Evolutionary conservation across 30 jellyfish, hydroid and myxozoan species (phyloP), one percentile per base, ranked within the genome.

Genomic region (Aurelia sp.): DNA sequence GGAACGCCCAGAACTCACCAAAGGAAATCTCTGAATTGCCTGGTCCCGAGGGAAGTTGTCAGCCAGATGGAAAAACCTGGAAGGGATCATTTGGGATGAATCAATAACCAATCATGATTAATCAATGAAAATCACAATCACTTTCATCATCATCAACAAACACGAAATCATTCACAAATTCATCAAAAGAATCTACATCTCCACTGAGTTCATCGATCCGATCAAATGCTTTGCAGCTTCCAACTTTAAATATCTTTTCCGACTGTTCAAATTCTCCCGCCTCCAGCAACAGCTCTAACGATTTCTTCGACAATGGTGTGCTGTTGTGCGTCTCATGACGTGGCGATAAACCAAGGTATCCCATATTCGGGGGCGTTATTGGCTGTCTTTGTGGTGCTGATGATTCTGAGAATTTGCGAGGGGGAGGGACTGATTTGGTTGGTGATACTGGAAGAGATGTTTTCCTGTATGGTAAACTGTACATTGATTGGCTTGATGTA

Each of bases 361-460:
- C 82, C 96, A 87, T 87, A 47, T 87, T 87, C 22, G 96, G 96
- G 12, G 96, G 96, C 19, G 84, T 78, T 19, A 78, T 77, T 3
- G 88, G 69, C 55, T 44, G 55, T 73, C 86, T 61, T 9, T 44
- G 21, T 15, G 86, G 37, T n/a, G 76, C 59, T 18, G 44, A 13
- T 10, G 89, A 62, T 13, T 62, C 89, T 4, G 93, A 84, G 67
- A 72, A 71, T 0, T 62, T 62, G 3, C 87, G 76, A 55, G 67
- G 73, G 12, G 76, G 44, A 5, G 82, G 86, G n/a, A 27, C 51
- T 9, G 47, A 51, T 17, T 66, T 47, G 17, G 59, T 40, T 75
- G 87, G 86, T 41, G 78, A 37, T 13, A 41, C 53, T 18, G 84
- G 86, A 3, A 60, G 66, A 12, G 93, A 84, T 10, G 84, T 11